A percentile compares a stretch with the other conserved stretches of the same genome.
Conservation (phyloP, 1,140 invertebrate genomes). For the Whitmania pigra region DNA sequence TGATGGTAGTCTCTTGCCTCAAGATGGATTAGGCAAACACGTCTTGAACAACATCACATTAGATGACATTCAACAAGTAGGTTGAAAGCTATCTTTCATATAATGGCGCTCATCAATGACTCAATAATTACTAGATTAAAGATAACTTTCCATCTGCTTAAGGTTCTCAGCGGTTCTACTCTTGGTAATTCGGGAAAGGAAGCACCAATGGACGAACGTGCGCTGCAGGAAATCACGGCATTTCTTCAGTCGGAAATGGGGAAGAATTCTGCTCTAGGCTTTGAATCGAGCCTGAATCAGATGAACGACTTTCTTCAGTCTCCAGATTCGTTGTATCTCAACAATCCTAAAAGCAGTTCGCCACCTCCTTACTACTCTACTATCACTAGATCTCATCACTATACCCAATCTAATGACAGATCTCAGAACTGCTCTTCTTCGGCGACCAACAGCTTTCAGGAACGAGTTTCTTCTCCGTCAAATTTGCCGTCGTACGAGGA, state of each 20-base stretch:
- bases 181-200: slow-evolving; percentile 3
- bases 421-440: too few relatives aligned
- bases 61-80: slow-evolving; percentile 10
- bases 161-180: background rate
- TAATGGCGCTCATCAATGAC: background rate
- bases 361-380: too few relatives aligned
- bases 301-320: too few relatives aligned
- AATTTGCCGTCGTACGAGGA: background rate
- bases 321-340: too few relatives aligned
- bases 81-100: background rate
- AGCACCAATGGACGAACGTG: slow-evolving; percentile 15
- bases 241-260: slow-evolving; percentile 13
- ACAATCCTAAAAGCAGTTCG: too few relatives aligned
- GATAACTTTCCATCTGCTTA: background rate
- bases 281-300: too few relatives aligned
- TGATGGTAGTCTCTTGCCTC: slow-evolving; percentile 2
- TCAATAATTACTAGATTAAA: too few relatives aligned
- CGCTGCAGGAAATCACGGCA: slow-evolving; percentile 13
- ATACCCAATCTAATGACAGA: too few relatives aligned
- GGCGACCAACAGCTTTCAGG: too few relatives aligned
- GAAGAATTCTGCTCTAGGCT: background rate
- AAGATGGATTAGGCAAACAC: background rate
- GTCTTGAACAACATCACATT: slow-evolving; percentile 12
- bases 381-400: too few relatives aligned
- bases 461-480: background rate